phyloP scores from a whole-genome alignment of 2,113 vertebrate genomes.

The Nettapus auritus region DNA sequence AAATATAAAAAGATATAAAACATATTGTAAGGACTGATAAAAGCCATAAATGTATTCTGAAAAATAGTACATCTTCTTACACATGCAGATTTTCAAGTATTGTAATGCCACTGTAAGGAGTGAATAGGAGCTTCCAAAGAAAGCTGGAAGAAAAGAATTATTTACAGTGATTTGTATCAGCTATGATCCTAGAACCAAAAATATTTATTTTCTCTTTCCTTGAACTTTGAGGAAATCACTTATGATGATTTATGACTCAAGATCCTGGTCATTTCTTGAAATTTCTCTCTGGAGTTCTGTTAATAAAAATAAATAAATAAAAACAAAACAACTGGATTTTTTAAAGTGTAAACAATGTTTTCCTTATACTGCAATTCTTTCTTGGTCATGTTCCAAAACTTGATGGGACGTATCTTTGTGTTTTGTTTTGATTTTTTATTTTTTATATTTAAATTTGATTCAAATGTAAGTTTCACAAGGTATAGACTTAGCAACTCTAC shows the following conservation, averaged over 20 bases:
- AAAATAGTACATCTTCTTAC: neutral
- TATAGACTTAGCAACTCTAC: neutral
- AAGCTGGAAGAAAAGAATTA: neutral
- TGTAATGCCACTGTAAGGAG: neutral
- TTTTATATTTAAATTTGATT: neutral
- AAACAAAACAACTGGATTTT: neutral
- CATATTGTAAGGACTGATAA: neutral
- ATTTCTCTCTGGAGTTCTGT: neutral
- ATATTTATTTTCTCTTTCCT: neutral
- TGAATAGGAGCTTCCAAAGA: neutral
- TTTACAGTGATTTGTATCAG: neutral
- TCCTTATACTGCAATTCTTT: neutral
- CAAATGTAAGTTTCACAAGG: constrained; percentile 20
- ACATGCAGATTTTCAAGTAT: neutral
- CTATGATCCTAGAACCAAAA: neutral
- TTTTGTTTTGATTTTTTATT: neutral
- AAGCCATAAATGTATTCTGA: neutral
- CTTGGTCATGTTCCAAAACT: neutral
- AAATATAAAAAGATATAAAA: neutral
- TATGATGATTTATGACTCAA: neutral
- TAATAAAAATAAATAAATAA: neutral
- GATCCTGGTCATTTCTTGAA: neutral
- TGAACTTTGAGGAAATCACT: neutral
- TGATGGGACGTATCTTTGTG: neutral
- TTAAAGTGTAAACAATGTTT: neutral